Evolutionary conservation across 2,797 vertebrate species (phyloP).

Genomic region (Gymnocypris eckloni): DNA sequence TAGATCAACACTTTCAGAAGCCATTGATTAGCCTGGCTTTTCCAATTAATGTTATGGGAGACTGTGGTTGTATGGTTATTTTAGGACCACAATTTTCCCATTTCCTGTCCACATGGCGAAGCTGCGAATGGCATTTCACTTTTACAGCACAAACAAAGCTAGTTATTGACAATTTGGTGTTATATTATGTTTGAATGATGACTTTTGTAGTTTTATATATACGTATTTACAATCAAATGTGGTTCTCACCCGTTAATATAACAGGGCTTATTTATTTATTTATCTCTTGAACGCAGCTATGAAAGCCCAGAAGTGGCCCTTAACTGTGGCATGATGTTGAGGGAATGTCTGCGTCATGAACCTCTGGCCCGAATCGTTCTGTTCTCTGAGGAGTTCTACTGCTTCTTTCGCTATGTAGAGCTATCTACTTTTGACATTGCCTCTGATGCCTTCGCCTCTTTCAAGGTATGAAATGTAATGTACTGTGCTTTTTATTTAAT

Average conservation of each 20-base stretch:
- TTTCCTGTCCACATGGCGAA: constrained; percentile 9
- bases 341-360: constrained; percentile 84
- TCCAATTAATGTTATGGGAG: constrained; percentile 33
- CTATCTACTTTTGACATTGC: constrained; percentile 85
- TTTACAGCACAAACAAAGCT: constrained; percentile 3
- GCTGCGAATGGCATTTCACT: neutral
- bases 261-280: neutral
- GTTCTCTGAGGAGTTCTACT: constrained; percentile 81
- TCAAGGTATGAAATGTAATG: constrained; percentile 71
- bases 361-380: constrained; percentile 80
- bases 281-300: constrained; percentile 71
- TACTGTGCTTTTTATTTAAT: neutral
- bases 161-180: constrained; percentile 11
- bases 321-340: constrained; percentile 86
- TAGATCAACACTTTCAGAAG: constrained; percentile 47
- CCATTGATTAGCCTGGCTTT: constrained; percentile 56
- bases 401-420: constrained; percentile 83
- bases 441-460: constrained; percentile 84
- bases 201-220: neutral
- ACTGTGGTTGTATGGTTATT: constrained; percentile 32
- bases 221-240: neutral
- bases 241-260: neutral
- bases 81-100: constrained; percentile 4
- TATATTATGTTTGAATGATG: neutral
- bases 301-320: constrained; percentile 82